A percentile compares a stretch with the other conserved stretches of the same genome.
phyloP scores from a whole-genome alignment of 2,888 invertebrate species.

The Listrodromus nycthemerus region DNA sequence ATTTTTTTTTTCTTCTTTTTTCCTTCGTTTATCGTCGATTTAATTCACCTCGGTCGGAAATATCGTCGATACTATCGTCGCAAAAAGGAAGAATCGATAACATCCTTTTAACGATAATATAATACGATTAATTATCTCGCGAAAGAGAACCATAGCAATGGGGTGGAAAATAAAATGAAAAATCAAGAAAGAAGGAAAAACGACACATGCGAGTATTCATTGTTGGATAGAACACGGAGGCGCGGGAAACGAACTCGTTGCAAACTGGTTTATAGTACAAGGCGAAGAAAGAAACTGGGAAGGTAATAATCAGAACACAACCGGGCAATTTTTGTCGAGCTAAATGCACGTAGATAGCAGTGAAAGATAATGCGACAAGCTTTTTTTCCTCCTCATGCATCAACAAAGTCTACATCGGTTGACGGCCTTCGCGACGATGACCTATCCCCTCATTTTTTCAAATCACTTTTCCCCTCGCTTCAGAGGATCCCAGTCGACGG shows the following conservation, averaged over 20 bases:
- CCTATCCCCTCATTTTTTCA: background rate
- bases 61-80: slow-evolving; percentile 21
- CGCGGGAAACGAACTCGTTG: background rate
- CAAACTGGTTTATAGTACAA: slow-evolving; percentile 15
- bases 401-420: background rate
- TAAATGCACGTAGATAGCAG: slow-evolving; percentile 29
- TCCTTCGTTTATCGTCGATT: background rate
- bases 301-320: slow-evolving; percentile 7
- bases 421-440: background rate
- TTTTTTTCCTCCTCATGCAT: background rate
- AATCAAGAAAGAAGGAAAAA: background rate
- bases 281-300: slow-evolving; percentile 15
- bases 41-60: slow-evolving; percentile 33
- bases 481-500: background rate
- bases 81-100: background rate
- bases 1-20: background rate
- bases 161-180: slow-evolving; percentile 1
- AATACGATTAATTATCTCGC: slow-evolving; percentile 32
- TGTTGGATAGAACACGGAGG: background rate
- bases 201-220: background rate
- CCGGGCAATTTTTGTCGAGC: slow-evolving; percentile 25
- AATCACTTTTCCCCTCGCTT: background rate
- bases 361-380: slow-evolving; percentile 1
- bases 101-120: slow-evolving; percentile 16
- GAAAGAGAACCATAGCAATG: background rate